Evolutionary conservation across 2,888 invertebrate species (phyloP), one percentile per base, ranked within the genome.

Genomic region (Brachyopa scutellaris): DNA sequence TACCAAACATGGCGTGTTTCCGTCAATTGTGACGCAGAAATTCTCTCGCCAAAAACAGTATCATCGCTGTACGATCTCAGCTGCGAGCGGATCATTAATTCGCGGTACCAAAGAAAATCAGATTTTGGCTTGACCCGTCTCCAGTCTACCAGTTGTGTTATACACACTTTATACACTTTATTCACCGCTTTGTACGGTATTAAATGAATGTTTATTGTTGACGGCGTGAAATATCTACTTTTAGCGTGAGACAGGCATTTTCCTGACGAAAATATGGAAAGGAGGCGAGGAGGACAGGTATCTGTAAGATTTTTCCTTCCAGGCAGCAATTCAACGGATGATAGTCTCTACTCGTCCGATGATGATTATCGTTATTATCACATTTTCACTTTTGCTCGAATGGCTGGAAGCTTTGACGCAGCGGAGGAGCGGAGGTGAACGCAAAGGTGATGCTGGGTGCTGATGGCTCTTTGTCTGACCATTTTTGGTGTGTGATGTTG

Each of bases 361-460:
- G 78, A 78, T 83, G 69, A 79, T 84, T 84, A 79, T 84, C 79
- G 84, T 70, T 78, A 80, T 80, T 74, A 84, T 84, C 84, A 79
- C 45, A 74, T 79, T 83, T 84, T 84, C 84, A 80, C 84, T 74
- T 67, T 84, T 80, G 51, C 69, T 79, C 45, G 33, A 40, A 40
- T 57, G 9, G 51, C 59, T 61, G 15, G 1, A 47, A 42, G 36
- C 23, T 72, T 61, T 45, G 13, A 15, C 13, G 2, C 38, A 38
- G 47, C 7, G 26, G 5, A 49, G 61, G 9, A 17, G 61, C 29
- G 47, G 55, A 45, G 8, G 31, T 45, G 42, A 61, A 42, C 29
- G 13, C 26, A 61, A 70, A 62, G 49, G 59, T 57, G 66, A 49
- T 47, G 73, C 9, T 26, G 31, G 38, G 40, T 26, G 67, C 21